These are phyloP conservation scores for Melinaea menophilus DNA, from an alignment of 2,888 invertebrate genomes.

Conservation along the genomic window DNA sequence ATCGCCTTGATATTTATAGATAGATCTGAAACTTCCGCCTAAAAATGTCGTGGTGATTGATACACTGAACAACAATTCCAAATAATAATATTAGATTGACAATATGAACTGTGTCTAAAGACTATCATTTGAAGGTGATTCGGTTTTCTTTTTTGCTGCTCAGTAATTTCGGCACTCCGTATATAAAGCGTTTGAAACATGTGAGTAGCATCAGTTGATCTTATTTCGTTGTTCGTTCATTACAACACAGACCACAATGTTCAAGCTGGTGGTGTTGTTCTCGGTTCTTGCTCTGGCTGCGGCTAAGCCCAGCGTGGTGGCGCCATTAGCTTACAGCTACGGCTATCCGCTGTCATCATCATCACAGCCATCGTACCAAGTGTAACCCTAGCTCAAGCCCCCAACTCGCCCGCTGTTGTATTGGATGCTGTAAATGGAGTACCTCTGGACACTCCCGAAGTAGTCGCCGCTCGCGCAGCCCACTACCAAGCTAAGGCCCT, in stretches of 20 bases:
- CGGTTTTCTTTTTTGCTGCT: slow-evolving; percentile 49
- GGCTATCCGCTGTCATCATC: slow-evolving; percentile 32
- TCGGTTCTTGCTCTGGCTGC: slow-evolving; percentile 77
- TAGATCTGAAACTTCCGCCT: slow-evolving; percentile 25
- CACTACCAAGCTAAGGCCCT: slow-evolving; percentile 70
- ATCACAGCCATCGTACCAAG: slow-evolving; percentile 34
- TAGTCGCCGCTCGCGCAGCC: slow-evolving; percentile 67
- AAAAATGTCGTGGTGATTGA: slow-evolving; percentile 18
- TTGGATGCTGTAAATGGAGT: slow-evolving; percentile 66
- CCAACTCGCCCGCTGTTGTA: slow-evolving; percentile 66
- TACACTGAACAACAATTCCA: slow-evolving; percentile 14
- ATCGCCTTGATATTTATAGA: slow-evolving; percentile 24
- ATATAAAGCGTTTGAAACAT: slow-evolving; percentile 57
- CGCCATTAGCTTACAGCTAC: slow-evolving; percentile 50
- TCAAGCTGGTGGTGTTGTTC: slow-evolving; percentile 79
- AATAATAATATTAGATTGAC: slow-evolving; percentile 30
- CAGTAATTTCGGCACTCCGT: slow-evolving; percentile 32
- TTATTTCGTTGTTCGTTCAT: slow-evolving; percentile 46
- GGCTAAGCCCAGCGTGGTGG: slow-evolving; percentile 65
- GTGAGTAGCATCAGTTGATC: slow-evolving; percentile 63
- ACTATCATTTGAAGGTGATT: slow-evolving; percentile 53
- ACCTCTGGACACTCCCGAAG: slow-evolving; percentile 71
- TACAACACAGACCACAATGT: slow-evolving; percentile 73
- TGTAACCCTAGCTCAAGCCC: slow-evolving; percentile 49
- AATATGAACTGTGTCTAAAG: slow-evolving; percentile 23